Conservation (phyloP, 2,113 vertebrate genomes). For the Arothron firmamentum region DNA sequence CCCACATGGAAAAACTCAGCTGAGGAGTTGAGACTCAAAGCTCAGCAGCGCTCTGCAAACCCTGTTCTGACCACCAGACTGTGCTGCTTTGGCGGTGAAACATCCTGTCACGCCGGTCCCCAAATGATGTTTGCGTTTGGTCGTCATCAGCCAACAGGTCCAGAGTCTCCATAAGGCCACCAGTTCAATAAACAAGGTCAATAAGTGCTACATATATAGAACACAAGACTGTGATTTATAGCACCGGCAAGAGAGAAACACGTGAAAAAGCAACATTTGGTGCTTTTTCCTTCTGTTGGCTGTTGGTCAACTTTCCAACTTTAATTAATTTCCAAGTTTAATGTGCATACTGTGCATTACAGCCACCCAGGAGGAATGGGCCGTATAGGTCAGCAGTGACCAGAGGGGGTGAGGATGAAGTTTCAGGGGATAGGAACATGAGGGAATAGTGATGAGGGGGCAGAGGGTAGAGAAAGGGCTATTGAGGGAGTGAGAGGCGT, state of each 20-base stretch:
- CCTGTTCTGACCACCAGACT: slow-evolving; percentile 33
- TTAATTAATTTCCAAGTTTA: slow-evolving; percentile 71
- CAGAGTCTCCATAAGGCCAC: slow-evolving; percentile 40
- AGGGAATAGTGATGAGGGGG: slow-evolving; percentile 59
- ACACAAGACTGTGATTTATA: slow-evolving; percentile 71
- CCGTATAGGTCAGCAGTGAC: slow-evolving; percentile 58
- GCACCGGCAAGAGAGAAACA: slow-evolving; percentile 37
- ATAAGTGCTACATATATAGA: slow-evolving; percentile 51
- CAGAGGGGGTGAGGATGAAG: slow-evolving; percentile 52
- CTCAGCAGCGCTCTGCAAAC: slow-evolving; percentile 15
- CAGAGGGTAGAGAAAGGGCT: slow-evolving; percentile 68
- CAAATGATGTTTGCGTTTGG: slow-evolving; percentile 63
- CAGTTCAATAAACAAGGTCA: slow-evolving; percentile 56
- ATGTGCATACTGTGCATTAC: slow-evolving; percentile 63
- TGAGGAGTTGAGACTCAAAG: slow-evolving; percentile 3
- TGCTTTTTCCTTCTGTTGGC: slow-evolving; percentile 51
- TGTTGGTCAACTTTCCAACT: slow-evolving; percentile 67
- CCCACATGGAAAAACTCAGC: slow-evolving; percentile 2
- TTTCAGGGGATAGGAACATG: slow-evolving; percentile 49
- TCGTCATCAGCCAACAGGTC: slow-evolving; percentile 60
- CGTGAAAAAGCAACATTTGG: slow-evolving; percentile 14
- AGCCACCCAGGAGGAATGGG: slow-evolving; percentile 70
- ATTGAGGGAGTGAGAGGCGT: slow-evolving; percentile 73
- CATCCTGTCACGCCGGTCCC: slow-evolving; percentile 45
- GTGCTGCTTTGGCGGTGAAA: slow-evolving; percentile 45